phyloP scores from a whole-genome alignment of 2,113 vertebrate genomes.

The Ptilonorhynchus violaceus region DNA sequence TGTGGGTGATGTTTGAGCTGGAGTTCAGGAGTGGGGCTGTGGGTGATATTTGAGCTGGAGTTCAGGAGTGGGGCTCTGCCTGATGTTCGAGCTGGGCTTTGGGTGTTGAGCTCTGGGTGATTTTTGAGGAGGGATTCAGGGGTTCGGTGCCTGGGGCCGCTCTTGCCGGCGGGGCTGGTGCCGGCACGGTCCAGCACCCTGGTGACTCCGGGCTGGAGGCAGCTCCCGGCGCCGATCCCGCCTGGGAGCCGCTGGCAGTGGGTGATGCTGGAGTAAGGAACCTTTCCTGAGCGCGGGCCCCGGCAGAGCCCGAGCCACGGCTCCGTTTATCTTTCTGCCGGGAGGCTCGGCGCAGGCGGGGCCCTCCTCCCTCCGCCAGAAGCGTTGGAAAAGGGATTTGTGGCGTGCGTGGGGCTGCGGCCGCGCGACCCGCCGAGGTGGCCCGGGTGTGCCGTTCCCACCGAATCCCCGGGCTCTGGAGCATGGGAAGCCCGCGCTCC shows the following conservation, averaged over 20 bases:
- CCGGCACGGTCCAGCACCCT: not conserved
- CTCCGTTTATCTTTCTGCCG: not conserved
- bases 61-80: too few species aligned
- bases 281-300: not conserved
- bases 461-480: not conserved
- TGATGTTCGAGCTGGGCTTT: too few species aligned
- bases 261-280: not conserved
- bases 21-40: too few species aligned
- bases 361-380: slow-evolving; percentile 7
- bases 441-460: not conserved
- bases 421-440: accelerated
- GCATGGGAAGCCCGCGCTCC: not conserved
- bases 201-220: not conserved
- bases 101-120: not conserved
- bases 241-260: not conserved
- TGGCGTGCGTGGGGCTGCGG: not conserved
- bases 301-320: not conserved
- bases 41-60: not conserved
- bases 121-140: not conserved
- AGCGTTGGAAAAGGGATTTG: not conserved
- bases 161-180: not conserved
- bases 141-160: not conserved
- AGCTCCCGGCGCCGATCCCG: not conserved
- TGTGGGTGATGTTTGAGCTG: too few species aligned
- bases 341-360: slow-evolving; percentile 1